These are phyloP conservation scores for Catocala sponsa DNA, from an alignment of 2,888 invertebrate species.

Conservation along the genomic window DNA sequence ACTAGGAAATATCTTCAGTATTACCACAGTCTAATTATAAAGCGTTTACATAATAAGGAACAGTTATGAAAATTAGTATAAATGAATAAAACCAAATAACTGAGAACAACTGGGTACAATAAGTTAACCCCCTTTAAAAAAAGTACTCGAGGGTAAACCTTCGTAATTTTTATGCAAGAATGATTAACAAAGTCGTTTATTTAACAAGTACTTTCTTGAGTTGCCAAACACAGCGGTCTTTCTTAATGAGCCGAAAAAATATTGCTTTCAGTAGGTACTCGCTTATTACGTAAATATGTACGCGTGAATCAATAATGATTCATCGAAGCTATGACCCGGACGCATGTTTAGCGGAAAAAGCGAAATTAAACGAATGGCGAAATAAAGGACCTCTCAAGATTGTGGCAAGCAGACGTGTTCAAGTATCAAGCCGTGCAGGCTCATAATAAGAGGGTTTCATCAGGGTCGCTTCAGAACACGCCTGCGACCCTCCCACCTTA, in stretches of 20 bases:
- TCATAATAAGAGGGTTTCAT: slow-evolving; percentile 81
- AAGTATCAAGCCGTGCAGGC: slow-evolving; percentile 78
- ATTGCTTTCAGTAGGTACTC: slow-evolving; percentile 6
- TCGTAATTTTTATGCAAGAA: slow-evolving; percentile 32
- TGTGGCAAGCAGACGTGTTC: slow-evolving; percentile 84
- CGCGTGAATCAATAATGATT: slow-evolving; percentile 27
- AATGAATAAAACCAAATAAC: not conserved
- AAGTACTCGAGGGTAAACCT: slow-evolving; percentile 25
- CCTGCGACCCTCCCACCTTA: slow-evolving; percentile 64
- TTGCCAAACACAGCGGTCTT: slow-evolving; percentile 29
- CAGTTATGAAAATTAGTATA: not conserved
- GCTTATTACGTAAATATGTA: slow-evolving; percentile 19
- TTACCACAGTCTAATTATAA: too few relatives aligned
- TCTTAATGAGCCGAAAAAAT: slow-evolving; percentile 35
- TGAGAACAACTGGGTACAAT: slow-evolving; percentile 17
- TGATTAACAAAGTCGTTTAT: slow-evolving; percentile 28
- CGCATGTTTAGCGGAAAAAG: slow-evolving; percentile 51
- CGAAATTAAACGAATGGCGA: slow-evolving; percentile 66
- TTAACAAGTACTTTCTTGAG: slow-evolving; percentile 31
- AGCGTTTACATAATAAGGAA: too few relatives aligned
- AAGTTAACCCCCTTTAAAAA: slow-evolving; percentile 30
- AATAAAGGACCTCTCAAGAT: slow-evolving; percentile 76
- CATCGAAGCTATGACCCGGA: slow-evolving; percentile 30
- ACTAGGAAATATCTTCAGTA: too few relatives aligned
- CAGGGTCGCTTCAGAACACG: slow-evolving; percentile 61